Conservation (phyloP, 2,797 vertebrate genomes). For the Chrosomus eos region DNA sequence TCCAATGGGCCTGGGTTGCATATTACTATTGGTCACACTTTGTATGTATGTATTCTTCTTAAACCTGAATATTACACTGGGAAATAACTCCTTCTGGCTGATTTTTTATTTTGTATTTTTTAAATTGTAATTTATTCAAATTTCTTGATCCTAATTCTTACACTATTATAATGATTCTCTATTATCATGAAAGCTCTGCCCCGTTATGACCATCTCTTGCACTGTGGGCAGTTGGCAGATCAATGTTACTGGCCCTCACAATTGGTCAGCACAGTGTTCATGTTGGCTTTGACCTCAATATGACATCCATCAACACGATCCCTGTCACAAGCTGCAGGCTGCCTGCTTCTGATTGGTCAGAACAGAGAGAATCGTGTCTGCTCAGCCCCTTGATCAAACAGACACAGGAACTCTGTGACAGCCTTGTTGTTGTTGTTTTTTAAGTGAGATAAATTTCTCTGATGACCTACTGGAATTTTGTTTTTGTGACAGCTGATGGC, state of each 20-base stretch:
- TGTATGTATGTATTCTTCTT: no score
- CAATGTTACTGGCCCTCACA: slow-evolving; percentile 39
- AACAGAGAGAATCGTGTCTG: slow-evolving; percentile 69
- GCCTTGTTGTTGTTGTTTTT: slow-evolving; percentile 30
- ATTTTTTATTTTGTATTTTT: neutral
- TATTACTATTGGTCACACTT: slow-evolving; percentile 1
- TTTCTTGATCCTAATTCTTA: neutral
- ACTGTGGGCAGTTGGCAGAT: slow-evolving; percentile 11
- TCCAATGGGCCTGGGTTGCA: neutral
- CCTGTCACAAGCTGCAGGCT: slow-evolving; percentile 57
- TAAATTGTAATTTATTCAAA: neutral
- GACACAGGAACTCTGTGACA: slow-evolving; percentile 52
- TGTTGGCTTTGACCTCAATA: slow-evolving; percentile 45
- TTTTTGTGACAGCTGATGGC: slow-evolving; percentile 61
- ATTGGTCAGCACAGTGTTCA: slow-evolving; percentile 29
- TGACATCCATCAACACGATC: slow-evolving; percentile 53
- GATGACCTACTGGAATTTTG: slow-evolving; percentile 65
- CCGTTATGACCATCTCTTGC: slow-evolving; percentile 32
- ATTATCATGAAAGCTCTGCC: neutral
- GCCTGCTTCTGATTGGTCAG: slow-evolving; percentile 64
- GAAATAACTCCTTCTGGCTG: neutral
- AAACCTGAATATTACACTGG: neutral
- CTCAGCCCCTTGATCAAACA: slow-evolving; percentile 64
- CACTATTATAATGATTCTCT: neutral
- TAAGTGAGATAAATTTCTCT: slow-evolving; percentile 60